Percentiles rank a stretch among this genome's conserved stretches.
Conservation (phyloP, 2,888 invertebrate species). For the Drosophila robusta region DNA sequence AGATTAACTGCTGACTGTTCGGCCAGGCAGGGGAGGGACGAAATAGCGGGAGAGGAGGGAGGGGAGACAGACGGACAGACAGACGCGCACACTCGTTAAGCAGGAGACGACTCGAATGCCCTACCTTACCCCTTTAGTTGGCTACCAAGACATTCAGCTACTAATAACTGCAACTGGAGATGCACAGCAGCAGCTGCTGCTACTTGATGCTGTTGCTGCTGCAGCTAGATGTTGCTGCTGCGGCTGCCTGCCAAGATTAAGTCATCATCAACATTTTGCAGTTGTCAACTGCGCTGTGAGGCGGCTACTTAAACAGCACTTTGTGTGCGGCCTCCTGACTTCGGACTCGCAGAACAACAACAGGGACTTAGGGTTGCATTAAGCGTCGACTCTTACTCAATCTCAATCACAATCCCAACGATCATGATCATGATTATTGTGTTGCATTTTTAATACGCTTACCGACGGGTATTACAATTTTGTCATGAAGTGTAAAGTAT, state of each 20-base stretch:
- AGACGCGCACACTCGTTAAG: slow-evolving; percentile 63
- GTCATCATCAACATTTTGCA: slow-evolving; percentile 82
- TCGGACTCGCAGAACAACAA: slow-evolving; percentile 19
- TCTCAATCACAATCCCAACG: slow-evolving; percentile 26
- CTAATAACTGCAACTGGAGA: slow-evolving; percentile 52
- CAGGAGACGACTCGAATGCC: slow-evolving; percentile 30
- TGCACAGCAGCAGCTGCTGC: slow-evolving; percentile 35
- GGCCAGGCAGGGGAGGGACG: slow-evolving; percentile 1
- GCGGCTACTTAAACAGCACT: slow-evolving; percentile 75
- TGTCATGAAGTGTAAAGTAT: too few species aligned
- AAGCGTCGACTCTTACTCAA: slow-evolving; percentile 13
- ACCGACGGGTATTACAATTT: not conserved
- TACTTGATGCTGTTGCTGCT: slow-evolving; percentile 8
- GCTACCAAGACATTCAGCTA: slow-evolving; percentile 17
- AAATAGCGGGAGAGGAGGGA: not conserved
- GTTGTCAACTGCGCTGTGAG: slow-evolving; percentile 76
- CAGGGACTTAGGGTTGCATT: slow-evolving; percentile 55
- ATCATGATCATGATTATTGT: slow-evolving; percentile 42
- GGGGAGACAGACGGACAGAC: too few species aligned
- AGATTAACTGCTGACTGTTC: slow-evolving; percentile 78
- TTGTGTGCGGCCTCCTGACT: slow-evolving; percentile 72
- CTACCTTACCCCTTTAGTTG: not conserved
- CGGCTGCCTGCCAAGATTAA: slow-evolving; percentile 70
- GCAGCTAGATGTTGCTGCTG: slow-evolving; percentile 19
- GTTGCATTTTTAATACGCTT: not conserved